phyloP scores from a whole-genome alignment of 1,140 invertebrate species.

The Drosophila saltans region DNA sequence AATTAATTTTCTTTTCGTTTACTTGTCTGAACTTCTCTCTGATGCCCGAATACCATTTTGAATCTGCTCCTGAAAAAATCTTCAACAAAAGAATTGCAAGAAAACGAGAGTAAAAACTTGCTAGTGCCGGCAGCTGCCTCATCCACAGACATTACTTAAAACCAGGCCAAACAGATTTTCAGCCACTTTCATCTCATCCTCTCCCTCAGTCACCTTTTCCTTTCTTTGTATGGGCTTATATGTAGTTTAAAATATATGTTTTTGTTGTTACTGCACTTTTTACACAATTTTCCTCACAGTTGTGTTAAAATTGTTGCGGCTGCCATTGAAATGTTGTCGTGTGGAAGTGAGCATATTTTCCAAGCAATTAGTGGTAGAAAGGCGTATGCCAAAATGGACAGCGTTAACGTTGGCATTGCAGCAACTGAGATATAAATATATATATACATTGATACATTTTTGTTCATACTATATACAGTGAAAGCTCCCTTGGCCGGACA shows the following conservation, averaged over 20 bases:
- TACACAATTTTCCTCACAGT: conserved; percentile 27
- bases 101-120: conserved; percentile 52
- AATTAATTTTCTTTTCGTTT: no score
- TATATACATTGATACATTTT: not conserved
- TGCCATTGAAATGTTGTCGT: conserved; percentile 67
- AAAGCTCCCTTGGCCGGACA: no score
- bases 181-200: not conserved
- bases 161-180: conserved; percentile 54
- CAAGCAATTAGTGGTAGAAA: conserved; percentile 69
- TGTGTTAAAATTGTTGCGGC: conserved; percentile 58
- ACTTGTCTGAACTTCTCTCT: no score
- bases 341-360: conserved; percentile 78
- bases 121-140: conserved; percentile 10
- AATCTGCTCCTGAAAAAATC: not conserved
- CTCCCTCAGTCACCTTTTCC: conserved; percentile 20
- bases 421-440: conserved; percentile 22
- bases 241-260: conserved; percentile 43
- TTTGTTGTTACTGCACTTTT: conserved; percentile 36
- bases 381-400: conserved; percentile 37
- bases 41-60: not conserved
- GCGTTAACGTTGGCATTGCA: conserved; percentile 28
- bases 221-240: conserved; percentile 7
- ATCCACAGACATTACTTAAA: conserved; percentile 51
- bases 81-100: conserved; percentile 24
- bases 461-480: no score